These are phyloP conservation scores for Tetraneura akinire DNA, from an alignment of 1,140 invertebrate species.

Conservation along the genomic window DNA sequence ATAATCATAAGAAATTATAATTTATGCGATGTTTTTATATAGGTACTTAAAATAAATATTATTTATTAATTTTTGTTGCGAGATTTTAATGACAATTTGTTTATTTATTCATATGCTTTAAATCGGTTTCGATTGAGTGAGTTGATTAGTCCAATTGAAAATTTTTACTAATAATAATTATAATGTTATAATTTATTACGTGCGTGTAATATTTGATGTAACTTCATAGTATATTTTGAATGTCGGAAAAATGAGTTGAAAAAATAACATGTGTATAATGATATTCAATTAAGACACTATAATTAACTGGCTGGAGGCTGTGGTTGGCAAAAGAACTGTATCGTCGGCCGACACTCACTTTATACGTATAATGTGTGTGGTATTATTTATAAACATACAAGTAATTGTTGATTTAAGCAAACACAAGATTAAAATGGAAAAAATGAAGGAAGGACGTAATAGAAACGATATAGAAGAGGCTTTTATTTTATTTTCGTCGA, in stretches of 20 bases:
- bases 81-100: too few species aligned
- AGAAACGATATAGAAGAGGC: constrained; percentile 3
- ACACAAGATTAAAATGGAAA: constrained; percentile 12
- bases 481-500: constrained; percentile 30
- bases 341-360: background rate
- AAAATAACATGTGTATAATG: constrained; percentile 38
- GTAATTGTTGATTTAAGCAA: background rate
- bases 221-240: background rate
- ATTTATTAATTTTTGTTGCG: too few species aligned
- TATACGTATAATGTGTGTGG: background rate
- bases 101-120: too few species aligned
- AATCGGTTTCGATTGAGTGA: too few species aligned
- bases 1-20: too few species aligned
- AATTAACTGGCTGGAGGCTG: constrained; percentile 20
- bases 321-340: background rate
- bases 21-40: too few species aligned
- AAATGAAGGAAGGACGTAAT: background rate
- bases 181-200: too few species aligned
- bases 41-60: too few species aligned
- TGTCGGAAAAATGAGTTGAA: background rate
- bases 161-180: too few species aligned
- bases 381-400: constrained; percentile 45
- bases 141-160: too few species aligned
- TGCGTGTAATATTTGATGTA: too few species aligned
- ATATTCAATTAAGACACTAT: constrained; percentile 39